Evolutionary conservation across 2,888 invertebrate species (phyloP).

Genomic region (Xestoiulus laeticollis): DNA sequence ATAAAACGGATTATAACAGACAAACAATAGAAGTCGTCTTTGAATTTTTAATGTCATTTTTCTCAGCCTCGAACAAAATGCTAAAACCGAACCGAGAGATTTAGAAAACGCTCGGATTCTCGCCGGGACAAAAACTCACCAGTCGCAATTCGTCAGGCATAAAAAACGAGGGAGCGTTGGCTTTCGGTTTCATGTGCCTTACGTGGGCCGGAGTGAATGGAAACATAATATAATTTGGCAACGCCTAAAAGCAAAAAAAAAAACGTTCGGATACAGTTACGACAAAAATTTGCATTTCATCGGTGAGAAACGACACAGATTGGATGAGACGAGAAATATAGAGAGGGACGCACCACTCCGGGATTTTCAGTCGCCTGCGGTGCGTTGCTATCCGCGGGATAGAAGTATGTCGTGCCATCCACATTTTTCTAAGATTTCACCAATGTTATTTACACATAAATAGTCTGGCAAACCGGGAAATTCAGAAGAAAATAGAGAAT

Average conservation of each 20-base stretch:
- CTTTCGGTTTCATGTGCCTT: constrained; percentile 65
- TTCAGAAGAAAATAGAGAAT: constrained; percentile 37
- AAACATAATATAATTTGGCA: constrained; percentile 64
- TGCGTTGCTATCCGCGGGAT: constrained; percentile 66
- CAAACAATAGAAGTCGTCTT: too few species aligned
- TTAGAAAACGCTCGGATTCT: neutral
- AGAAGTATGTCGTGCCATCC: constrained; percentile 95
- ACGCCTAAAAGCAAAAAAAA: constrained; percentile 53
- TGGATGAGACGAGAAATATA: neutral
- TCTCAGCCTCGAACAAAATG: neutral
- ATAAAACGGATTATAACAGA: too few species aligned
- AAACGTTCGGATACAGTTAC: neutral
- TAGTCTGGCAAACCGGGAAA: constrained; percentile 1
- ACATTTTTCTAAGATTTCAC: constrained; percentile 63
- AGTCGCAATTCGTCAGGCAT: constrained; percentile 83
- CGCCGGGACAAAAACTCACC: constrained; percentile 58
- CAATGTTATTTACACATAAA: constrained; percentile 46
- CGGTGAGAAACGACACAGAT: neutral
- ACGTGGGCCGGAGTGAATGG: constrained; percentile 64
- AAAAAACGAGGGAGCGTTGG: constrained; percentile 72
- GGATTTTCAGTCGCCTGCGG: constrained; percentile 56
- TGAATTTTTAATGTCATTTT: too few species aligned
- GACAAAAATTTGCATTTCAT: neutral
- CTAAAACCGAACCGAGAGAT: neutral
- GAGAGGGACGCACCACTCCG: constrained; percentile 66